Percentiles rank a stretch among this genome's conserved stretches.
Conservation (phyloP, 1,140 invertebrate genomes). For the Lamellibrachia luymesi region DNA sequence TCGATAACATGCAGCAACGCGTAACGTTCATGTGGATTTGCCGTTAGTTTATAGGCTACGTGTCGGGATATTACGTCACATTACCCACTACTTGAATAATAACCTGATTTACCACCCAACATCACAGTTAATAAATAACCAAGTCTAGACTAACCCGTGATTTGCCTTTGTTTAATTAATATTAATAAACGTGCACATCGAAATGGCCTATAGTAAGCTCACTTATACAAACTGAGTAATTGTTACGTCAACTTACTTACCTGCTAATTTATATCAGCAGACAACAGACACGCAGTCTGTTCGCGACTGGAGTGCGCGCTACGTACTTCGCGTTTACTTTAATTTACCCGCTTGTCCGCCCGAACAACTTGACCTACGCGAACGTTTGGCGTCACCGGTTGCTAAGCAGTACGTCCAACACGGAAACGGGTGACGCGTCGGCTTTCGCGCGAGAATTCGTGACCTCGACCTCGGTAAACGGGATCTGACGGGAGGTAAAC, state of each 20-base stretch:
- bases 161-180: not conserved
- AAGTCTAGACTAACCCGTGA: not conserved
- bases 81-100: not conserved
- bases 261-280: not conserved
- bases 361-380: not conserved
- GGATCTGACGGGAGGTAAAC: not conserved
- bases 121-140: not conserved
- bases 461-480: not conserved
- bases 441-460: not conserved
- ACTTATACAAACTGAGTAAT: not conserved
- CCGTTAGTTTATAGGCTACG: too few relatives aligned
- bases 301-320: not conserved
- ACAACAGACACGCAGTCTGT: not conserved
- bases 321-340: not conserved
- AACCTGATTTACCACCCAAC: not conserved
- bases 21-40: too few relatives aligned
- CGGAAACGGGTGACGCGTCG: not conserved
- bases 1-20: too few relatives aligned
- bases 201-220: not conserved
- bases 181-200: not conserved
- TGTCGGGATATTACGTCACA: not conserved
- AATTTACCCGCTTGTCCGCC: not conserved
- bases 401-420: not conserved
- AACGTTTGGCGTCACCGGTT: not conserved
- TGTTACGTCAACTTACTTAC: not conserved